Conservation (phyloP, 1,140 invertebrate genomes). For the Polypedilum vanderplanki region DNA sequence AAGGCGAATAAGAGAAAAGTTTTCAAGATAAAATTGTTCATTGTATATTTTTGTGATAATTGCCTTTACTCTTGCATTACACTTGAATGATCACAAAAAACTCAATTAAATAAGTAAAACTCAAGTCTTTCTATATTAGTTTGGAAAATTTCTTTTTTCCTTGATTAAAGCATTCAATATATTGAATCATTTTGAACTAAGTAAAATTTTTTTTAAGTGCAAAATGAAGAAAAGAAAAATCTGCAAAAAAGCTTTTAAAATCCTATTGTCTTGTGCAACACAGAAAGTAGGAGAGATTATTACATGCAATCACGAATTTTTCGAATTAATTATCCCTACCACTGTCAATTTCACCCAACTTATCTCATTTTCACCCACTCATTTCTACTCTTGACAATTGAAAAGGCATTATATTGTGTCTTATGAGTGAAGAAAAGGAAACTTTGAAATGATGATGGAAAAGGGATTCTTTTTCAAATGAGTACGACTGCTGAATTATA, state of each 20-base stretch:
- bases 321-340: neutral
- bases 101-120: slow-evolving; percentile 1
- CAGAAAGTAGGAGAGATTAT: slow-evolving; percentile 13
- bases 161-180: neutral
- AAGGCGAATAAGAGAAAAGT: neutral
- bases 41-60: neutral
- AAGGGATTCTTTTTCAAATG: neutral
- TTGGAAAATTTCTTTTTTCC: neutral
- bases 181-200: too few relatives aligned
- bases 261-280: neutral
- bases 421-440: neutral
- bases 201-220: neutral
- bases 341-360: neutral
- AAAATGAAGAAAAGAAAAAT: neutral
- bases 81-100: slow-evolving; percentile 24
- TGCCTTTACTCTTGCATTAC: neutral
- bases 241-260: neutral
- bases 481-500: neutral
- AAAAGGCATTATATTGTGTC: neutral
- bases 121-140: neutral
- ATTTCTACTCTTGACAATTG: neutral
- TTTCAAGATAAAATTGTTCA: neutral
- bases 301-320: slow-evolving; percentile 14
- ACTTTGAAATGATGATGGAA: neutral
- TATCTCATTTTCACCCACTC: neutral